phyloP scores from a whole-genome alignment of 2,797 vertebrate species.

The Picus viridis region DNA sequence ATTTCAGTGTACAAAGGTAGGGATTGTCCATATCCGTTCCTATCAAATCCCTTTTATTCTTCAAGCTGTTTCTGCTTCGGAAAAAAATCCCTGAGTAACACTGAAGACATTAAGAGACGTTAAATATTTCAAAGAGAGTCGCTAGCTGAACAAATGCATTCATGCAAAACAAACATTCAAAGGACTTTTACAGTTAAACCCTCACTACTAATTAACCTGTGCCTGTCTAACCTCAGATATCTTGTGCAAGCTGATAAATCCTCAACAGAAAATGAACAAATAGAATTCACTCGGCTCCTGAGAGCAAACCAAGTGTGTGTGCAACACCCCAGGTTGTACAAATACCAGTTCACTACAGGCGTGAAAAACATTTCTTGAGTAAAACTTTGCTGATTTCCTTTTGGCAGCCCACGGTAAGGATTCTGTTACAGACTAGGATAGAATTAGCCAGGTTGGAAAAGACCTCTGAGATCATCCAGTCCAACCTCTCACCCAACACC shows the following conservation, averaged over 20 bases:
- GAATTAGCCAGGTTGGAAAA: too few relatives aligned
- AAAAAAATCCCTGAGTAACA: conserved; percentile 27
- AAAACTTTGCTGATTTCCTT: conserved; percentile 60
- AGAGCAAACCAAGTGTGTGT: conserved; percentile 58
- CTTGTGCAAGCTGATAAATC: conserved; percentile 61
- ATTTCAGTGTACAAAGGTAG: conserved; percentile 10
- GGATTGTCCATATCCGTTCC: background rate
- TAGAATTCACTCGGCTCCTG: conserved; percentile 46
- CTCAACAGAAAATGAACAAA: conserved; percentile 71
- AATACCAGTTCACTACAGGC: conserved; percentile 63
- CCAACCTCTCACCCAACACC: too few relatives aligned
- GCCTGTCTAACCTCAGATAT: conserved; percentile 65
- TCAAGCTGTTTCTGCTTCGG: conserved; percentile 5
- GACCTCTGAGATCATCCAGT: too few relatives aligned
- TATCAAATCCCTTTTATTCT: background rate
- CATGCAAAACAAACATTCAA: conserved; percentile 62
- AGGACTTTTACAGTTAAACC: conserved; percentile 56
- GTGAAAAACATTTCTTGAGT: conserved; percentile 72
- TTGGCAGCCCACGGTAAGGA: conserved; percentile 47
- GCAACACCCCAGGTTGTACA: conserved; percentile 66
- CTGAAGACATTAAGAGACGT: conserved; percentile 22
- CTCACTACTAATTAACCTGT: conserved; percentile 63
- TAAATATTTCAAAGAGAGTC: conserved; percentile 62
- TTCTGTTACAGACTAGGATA: background rate
- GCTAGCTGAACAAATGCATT: conserved; percentile 60